Evolutionary conservation across 2,113 vertebrate species (phyloP), one percentile per base, ranked within the genome.

Genomic region (Hymenochirus boettgeri): DNA sequence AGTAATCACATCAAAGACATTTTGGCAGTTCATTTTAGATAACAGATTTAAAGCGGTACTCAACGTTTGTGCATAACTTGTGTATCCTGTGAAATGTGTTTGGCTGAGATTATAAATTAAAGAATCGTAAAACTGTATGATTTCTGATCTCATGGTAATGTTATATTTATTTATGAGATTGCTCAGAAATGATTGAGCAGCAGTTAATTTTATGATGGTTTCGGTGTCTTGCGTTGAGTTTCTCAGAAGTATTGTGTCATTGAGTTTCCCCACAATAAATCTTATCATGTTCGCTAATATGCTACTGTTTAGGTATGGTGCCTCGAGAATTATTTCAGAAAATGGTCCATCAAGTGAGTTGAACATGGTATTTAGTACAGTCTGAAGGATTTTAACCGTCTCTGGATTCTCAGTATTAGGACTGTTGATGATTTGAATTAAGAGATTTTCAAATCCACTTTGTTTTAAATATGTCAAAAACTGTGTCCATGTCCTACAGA

Each of bases 401-500:
- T 29, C 15, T 37, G 22, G 56, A 10, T 42, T 42, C 27, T 45
- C 47, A 22, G 33, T 18, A 11, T 24, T 23, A 9, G 25, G 33
- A 29, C 18, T 60, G 5, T 27, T 18, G 18, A 69, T 60, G 18
- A 35, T 42, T 25, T 60, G 47, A 7, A 53, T 18, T 1, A 45
- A 9, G 25, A 42, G 7, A 4, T 69, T 50, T n/a, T 69, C 33
- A 7, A 69, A 25, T 23, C 57, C 65, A 45, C 29, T 24, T 18
- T 53, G 11, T 53, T 69, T 31, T 19, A 69, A 50, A 60, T 13
- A 52, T 52, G 23, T 60, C 19, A 59, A 39, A 18, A 69, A 52
- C 5, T 29, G 12, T 39, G 1, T 21, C 33, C 59, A 17, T 42
- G 50, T 53, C 65, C 65, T 69, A 24, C 19, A 5, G 12, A 52